Conservation (phyloP, 2,113 vertebrate genomes). For the Callionymus lyra region DNA sequence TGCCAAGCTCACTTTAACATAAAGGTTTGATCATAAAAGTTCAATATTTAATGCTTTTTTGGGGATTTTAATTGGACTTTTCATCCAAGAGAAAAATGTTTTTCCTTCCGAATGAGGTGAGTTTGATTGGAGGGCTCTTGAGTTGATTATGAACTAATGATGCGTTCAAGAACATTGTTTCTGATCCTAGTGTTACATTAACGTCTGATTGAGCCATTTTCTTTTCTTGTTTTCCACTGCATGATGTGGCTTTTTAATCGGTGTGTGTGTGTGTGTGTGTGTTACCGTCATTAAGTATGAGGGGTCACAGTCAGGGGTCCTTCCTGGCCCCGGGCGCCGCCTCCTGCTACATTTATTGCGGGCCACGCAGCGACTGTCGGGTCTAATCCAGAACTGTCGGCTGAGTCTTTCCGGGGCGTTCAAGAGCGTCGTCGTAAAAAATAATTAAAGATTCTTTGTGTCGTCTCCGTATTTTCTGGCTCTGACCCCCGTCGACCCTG, state of each 20-base stretch:
- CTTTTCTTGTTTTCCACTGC: too few species aligned
- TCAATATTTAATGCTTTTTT: too few species aligned
- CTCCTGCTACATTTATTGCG: constrained; percentile 71
- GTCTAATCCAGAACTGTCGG: constrained; percentile 66
- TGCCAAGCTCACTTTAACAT: too few species aligned
- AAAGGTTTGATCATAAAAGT: too few species aligned
- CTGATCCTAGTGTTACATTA: too few species aligned
- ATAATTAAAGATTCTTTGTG: constrained; percentile 64
- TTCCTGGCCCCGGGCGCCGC: constrained; percentile 55
- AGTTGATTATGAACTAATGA: too few species aligned
- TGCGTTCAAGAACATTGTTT: too few species aligned
- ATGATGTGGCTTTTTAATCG: constrained; percentile 1
- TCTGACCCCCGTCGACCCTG: constrained; percentile 56
- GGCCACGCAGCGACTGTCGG: constrained; percentile 71
- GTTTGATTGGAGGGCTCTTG: too few species aligned
- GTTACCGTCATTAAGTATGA: constrained; percentile 70
- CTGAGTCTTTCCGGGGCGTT: constrained; percentile 71
- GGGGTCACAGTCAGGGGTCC: constrained; percentile 68
- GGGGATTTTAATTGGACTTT: too few species aligned
- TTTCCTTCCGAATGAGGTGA: too few species aligned
- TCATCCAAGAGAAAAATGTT: too few species aligned
- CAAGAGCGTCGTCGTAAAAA: constrained; percentile 67
- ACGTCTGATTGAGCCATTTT: too few species aligned
- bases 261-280: constrained; percentile 34
- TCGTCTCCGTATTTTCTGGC: constrained; percentile 51